phyloP scores from a whole-genome alignment of 2,113 vertebrate species.

The Cichladusa arquata region DNA sequence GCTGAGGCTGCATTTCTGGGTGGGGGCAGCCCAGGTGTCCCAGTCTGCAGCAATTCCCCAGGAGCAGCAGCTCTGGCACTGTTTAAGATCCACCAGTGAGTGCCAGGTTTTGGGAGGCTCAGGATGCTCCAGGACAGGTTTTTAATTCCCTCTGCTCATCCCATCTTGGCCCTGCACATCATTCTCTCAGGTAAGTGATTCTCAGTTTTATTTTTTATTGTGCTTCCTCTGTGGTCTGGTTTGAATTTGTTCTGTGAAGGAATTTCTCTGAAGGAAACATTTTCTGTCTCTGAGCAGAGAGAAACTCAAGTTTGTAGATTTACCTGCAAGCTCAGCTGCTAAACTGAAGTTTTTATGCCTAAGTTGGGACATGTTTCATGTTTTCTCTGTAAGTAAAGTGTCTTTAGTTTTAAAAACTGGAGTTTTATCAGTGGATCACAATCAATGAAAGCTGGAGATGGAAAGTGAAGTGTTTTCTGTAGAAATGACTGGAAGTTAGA shows the following conservation, averaged over 20 bases:
- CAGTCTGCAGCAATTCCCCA: too few relatives aligned
- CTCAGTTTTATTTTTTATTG: fast-evolving
- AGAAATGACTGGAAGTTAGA: background rate
- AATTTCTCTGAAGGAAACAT: background rate
- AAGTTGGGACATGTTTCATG: fast-evolving
- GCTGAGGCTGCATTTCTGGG: fast-evolving
- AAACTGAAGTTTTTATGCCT: fast-evolving
- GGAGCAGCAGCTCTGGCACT: too few relatives aligned
- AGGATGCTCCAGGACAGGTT: background rate
- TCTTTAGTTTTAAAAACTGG: background rate
- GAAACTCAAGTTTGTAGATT: background rate
- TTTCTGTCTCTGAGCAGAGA: background rate
- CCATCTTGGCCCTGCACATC: fast-evolving
- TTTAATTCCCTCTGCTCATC: too few relatives aligned
- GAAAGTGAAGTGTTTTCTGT: background rate
- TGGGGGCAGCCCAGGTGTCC: background rate
- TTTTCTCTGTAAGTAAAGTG: background rate
- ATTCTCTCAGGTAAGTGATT: fast-evolving
- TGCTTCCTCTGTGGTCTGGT: background rate
- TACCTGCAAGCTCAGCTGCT: background rate
- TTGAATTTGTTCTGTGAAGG: background rate
- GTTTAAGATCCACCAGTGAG: fast-evolving
- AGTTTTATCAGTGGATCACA: background rate
- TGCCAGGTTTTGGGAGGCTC: fast-evolving
- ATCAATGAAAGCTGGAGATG: background rate